These are phyloP conservation scores for Lissonota sp. DNA, from an alignment of 2,888 invertebrate species.

Conservation along the genomic window DNA sequence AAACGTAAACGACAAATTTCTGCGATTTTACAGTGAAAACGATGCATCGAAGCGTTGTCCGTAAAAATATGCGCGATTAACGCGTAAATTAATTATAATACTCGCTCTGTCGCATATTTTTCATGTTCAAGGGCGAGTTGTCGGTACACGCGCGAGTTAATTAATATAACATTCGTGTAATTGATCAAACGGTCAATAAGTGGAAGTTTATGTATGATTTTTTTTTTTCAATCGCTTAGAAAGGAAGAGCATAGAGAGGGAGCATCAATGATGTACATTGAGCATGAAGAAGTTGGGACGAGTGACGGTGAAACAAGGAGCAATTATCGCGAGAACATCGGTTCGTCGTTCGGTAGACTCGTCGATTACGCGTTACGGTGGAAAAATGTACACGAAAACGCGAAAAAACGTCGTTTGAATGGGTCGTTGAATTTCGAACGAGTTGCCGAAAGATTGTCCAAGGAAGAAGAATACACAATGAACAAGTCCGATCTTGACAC, in stretches of 20 bases:
- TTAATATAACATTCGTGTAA: constrained; percentile 39
- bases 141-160: constrained; percentile 23
- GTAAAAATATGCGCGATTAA: neutral
- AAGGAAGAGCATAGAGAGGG: neutral
- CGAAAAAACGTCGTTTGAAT: neutral
- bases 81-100: constrained; percentile 17
- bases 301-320: constrained; percentile 12
- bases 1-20: too few species aligned
- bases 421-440: neutral
- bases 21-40: too few species aligned
- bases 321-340: neutral
- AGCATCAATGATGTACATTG: constrained; percentile 43
- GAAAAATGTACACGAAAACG: neutral
- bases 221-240: neutral
- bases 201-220: constrained; percentile 7
- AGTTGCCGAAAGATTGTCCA: neutral
- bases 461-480: constrained; percentile 1
- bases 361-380: constrained; percentile 1
- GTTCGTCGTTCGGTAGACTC: constrained; percentile 13
- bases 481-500: neutral
- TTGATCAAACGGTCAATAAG: constrained; percentile 24
- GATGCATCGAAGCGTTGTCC: too few species aligned
- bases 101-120: constrained; percentile 15
- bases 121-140: constrained; percentile 38
- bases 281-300: constrained; percentile 22